Percentiles rank a stretch among this genome's conserved stretches.
phyloP scores from a whole-genome alignment of 2,888 invertebrate genomes.

The Acrocyrtus sp. region DNA sequence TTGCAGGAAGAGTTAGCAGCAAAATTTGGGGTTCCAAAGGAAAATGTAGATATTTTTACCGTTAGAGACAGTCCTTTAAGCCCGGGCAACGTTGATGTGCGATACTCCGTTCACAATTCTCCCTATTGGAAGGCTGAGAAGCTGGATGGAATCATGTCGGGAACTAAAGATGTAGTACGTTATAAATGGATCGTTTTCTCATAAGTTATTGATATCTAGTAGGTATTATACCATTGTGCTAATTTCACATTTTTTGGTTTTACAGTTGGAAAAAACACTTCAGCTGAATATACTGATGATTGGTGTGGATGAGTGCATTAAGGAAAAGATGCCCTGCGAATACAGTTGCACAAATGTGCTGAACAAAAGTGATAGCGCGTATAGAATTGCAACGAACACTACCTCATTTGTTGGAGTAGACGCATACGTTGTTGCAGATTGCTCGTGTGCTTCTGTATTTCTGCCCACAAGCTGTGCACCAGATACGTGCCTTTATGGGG shows the following conservation, averaged over 20 bases:
- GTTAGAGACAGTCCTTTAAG: conserved; percentile 77
- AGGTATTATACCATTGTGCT: not conserved
- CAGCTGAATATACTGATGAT: conserved; percentile 84
- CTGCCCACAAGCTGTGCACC: conserved; percentile 65
- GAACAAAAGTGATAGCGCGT: conserved; percentile 77
- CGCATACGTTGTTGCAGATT: conserved; percentile 80
- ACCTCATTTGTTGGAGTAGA: conserved; percentile 95
- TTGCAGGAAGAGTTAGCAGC: conserved; percentile 74
- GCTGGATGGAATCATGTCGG: conserved; percentile 84
- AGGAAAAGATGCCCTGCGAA: conserved; percentile 75
- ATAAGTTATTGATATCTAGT: too few species aligned
- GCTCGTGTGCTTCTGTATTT: conserved; percentile 60
- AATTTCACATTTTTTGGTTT: not conserved
- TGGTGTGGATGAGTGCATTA: conserved; percentile 89
- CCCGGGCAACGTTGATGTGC: conserved; percentile 76
- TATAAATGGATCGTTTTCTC: too few species aligned
- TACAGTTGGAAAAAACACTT: conserved; percentile 74
- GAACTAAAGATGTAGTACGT: conserved; percentile 71
- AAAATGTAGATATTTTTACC: conserved; percentile 94
- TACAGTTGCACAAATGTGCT: conserved; percentile 84
- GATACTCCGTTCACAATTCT: conserved; percentile 93
- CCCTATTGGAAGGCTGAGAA: conserved; percentile 91
- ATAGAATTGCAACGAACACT: conserved; percentile 89
- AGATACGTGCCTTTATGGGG: conserved; percentile 63
- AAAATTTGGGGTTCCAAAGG: conserved; percentile 79